Base-by-base conservation (phyloP, 2,797 vertebrate genomes). In the Dendrocincla fuliginosa region DNA sequence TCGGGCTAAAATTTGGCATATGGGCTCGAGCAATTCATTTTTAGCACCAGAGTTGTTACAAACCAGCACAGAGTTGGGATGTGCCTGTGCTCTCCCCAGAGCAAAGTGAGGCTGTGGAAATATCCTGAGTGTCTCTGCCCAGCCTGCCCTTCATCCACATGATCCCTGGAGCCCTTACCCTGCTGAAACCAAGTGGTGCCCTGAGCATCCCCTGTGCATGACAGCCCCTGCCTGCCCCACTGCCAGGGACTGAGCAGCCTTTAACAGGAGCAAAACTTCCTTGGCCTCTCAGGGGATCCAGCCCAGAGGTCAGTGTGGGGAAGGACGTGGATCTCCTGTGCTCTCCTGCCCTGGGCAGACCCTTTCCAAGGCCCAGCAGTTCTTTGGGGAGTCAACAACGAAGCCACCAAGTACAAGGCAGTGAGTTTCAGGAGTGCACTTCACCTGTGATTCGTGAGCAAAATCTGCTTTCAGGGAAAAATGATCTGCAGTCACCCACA, bases 171-270 rank as follows among this genome's bases (percentile, higher is more conserved):
- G 4, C 12, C 71, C 28, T 39, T 37, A 17, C 33, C 37, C 78
- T 64, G n/a, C 7, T 33, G 30, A 73, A 77, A 37, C 8, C 20
- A 30, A 16, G 10, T 60, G n/a, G 42, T 46, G 32, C 42, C 32
- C 63, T 19, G 10, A 4, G 39, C 33, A 35, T 7, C 8, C 44
- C 16, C 10, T 0, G 1, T 13, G 14, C 23, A 9, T 1, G 7
- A 32, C 24, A 90, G 13, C 24, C 20, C 28, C 28, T 16, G 23
- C 18, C 32, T 24, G 12, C 12, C 13, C 35, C 42, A 10, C 55
- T 71, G 39, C 32, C 56, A 9, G 12, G 15, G 15, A 13, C 44
- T 64, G 37, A 24, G 25, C 33, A 75, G 57, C 37, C 35, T 47
- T 25, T 25, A 16, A 5, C 9, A 27, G 37, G n/a, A 82, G 17